Percentiles rank a stretch among this genome's conserved stretches.
These are phyloP conservation scores for Lycaena phlaeas DNA, from an alignment of 2,888 invertebrate genomes.

Conservation along the genomic window DNA sequence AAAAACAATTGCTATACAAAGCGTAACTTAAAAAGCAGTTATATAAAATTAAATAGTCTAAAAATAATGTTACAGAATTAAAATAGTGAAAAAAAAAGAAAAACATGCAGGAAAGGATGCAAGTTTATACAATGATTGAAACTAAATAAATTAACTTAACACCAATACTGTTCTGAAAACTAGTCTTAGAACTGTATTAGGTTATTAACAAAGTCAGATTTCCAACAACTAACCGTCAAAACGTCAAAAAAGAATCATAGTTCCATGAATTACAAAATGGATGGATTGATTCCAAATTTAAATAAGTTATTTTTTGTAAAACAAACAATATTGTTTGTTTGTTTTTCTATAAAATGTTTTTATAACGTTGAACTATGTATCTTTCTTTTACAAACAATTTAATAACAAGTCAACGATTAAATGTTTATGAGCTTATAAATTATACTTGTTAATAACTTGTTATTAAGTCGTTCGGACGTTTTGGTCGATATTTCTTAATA, in stretches of 20 bases:
- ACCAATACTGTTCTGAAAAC: background rate
- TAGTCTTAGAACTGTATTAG: background rate
- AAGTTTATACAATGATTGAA: background rate
- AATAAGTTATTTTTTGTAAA: no score
- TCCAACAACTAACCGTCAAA: slow-evolving; percentile 1
- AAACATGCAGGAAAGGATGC: background rate
- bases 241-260: slow-evolving; percentile 2
- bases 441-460: background rate
- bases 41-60: background rate
- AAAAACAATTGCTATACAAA: background rate
- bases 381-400: background rate
- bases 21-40: background rate
- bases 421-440: background rate
- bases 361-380: background rate
- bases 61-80: background rate
- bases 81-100: background rate
- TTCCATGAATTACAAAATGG: background rate
- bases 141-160: slow-evolving; percentile 3
- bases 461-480: background rate
- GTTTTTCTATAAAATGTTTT: background rate
- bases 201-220: background rate
- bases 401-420: background rate
- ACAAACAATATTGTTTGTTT: no score
- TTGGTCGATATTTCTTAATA: slow-evolving; percentile 41
- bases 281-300: no score